Percentiles rank a stretch among this genome's conserved stretches.
These are phyloP conservation scores for Penelope pileata DNA, from an alignment of 2,113 vertebrate genomes.

Conservation along the genomic window DNA sequence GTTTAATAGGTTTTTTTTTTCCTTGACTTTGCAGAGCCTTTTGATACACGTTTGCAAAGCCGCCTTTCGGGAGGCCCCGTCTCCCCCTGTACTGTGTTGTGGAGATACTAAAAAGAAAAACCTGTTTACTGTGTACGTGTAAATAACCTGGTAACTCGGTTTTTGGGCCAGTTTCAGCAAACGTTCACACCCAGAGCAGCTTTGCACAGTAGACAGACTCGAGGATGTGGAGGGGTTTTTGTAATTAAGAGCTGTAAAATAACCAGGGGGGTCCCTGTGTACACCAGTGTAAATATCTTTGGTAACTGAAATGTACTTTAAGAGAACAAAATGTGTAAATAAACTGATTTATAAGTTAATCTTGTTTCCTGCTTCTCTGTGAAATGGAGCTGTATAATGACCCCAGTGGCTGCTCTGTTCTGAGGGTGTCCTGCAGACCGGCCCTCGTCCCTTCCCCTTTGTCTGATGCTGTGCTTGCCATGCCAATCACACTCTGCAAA, in stretches of 20 bases:
- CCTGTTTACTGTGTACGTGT: conserved; percentile 84
- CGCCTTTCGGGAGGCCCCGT: conserved; percentile 49
- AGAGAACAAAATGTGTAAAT: conserved; percentile 91
- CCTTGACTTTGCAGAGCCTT: conserved; percentile 79
- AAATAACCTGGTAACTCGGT: conserved; percentile 80
- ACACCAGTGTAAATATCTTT: conserved; percentile 93
- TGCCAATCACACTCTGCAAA: conserved; percentile 37
- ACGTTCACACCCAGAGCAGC: conserved; percentile 71
- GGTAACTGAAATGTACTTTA: conserved; percentile 91
- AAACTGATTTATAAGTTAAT: conserved; percentile 90
- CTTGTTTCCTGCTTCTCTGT: conserved; percentile 18
- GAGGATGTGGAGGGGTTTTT: conserved; percentile 70
- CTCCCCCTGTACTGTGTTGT: conserved; percentile 74
- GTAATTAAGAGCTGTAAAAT: conserved; percentile 86
- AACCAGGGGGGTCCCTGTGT: conserved; percentile 83
- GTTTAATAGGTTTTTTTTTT: conserved; percentile 72
- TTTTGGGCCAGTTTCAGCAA: conserved; percentile 72
- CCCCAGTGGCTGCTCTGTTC: conserved; percentile 8
- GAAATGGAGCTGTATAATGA: conserved; percentile 12
- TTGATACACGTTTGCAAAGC: conserved; percentile 76
- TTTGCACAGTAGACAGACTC: conserved; percentile 71
- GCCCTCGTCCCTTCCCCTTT: neutral
- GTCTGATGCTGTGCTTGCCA: conserved; percentile 31
- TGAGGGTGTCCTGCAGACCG: neutral
- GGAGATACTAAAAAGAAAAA: conserved; percentile 79